Conservation (phyloP, 1,140 invertebrate species). For the Conus betulinus region DNA sequence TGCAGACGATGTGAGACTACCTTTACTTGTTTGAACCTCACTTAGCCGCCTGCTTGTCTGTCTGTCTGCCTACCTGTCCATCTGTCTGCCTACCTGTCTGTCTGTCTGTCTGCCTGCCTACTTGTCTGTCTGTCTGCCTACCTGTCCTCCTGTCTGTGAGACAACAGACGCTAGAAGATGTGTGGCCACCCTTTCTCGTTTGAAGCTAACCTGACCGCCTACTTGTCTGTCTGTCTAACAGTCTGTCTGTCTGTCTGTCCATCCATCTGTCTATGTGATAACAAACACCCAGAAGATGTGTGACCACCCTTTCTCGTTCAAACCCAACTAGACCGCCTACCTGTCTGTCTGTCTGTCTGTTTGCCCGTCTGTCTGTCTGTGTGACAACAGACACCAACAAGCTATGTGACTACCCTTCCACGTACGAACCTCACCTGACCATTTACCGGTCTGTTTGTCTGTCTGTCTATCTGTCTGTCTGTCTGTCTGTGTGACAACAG, state of each 20-base stretch:
- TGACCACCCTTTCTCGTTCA: neutral
- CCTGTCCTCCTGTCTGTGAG: neutral
- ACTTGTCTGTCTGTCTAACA: too few species aligned
- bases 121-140: neutral
- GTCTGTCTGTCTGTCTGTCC: neutral
- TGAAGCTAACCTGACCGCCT: neutral
- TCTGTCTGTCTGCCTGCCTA: neutral
- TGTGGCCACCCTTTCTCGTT: neutral
- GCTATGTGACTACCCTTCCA: neutral
- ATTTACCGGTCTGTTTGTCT: neutral
- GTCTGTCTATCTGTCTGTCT: neutral
- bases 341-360: neutral
- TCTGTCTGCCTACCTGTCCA: neutral
- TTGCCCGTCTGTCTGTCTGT: too few species aligned
- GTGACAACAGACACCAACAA: too few species aligned
- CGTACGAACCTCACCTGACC: neutral
- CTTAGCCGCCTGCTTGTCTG: neutral
- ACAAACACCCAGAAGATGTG: neutral
- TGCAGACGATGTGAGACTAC: too few species aligned
- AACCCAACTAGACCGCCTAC: neutral
- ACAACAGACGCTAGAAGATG: neutral
- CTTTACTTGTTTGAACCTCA: too few species aligned
- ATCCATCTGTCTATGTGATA: neutral
- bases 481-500: neutral
- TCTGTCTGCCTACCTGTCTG: too few species aligned